Base-by-base conservation (phyloP, 2,888 invertebrate species). In the Tryphoninae sp. region DNA sequence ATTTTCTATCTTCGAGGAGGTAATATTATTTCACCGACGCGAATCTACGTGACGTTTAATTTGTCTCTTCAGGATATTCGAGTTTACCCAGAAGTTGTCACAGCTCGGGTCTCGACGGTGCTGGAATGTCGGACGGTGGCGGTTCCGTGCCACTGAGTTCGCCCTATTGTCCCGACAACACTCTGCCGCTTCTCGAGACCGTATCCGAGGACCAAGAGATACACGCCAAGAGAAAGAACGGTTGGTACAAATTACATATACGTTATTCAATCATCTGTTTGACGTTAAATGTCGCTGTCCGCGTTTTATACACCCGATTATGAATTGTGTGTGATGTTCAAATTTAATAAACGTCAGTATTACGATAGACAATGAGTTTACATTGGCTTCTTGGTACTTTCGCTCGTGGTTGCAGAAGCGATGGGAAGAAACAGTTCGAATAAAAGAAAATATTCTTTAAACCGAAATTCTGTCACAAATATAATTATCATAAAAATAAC, bases 81-180 rank as follows among this genome's bases (percentile, higher is more conserved):
- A 97, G 96, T 92, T 93, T 97, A 88, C 97, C 97, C 40, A 94
- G 97, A 84, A 96, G 97, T 77, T 96, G 96, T 88, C 96, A 97
- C 93, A 91, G 89, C 90, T 92, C 91, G 88, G 93, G 91, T 86
- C 91, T 88, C 87, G 93, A 87, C 90, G 93, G 85, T 92, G 94
- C 90, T 92, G 93, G 93, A 68, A 80, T 82, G 74, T 82, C 81
- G 26, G 92, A 93, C 23, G 93, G 94, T 2, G 94, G 94, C 87
- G 92, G 93, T 72, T 94, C 94, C 59, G 92, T 94, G 71, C 93
- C 94, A n/a, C 88, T 92, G 51, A 94, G 94, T 78, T 92, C 93
- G 80, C 92, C 93, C 45, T 93, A 93, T 86, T 92, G 93, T 89
- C 94, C 94, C 82, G 95, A 95, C 91, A 94, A 94, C 87, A 92